These are phyloP conservation scores for Plagiodera versicolora DNA, from an alignment of 2,888 invertebrate genomes.

Conservation along the genomic window DNA sequence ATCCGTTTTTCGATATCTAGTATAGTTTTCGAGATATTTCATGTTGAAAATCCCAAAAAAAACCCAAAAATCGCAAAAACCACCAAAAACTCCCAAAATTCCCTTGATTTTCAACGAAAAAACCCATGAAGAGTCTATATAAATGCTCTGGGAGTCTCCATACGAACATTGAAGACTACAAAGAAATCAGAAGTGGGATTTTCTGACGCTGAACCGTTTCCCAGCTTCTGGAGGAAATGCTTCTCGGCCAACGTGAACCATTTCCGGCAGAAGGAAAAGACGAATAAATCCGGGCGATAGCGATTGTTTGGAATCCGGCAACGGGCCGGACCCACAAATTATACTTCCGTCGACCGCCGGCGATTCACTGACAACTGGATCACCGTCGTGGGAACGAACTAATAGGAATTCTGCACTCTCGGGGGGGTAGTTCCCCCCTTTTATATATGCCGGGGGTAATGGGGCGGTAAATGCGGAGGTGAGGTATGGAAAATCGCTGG, in stretches of 20 bases:
- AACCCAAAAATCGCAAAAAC: too few species aligned
- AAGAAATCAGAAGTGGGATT: too few species aligned
- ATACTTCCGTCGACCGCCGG: slow-evolving; percentile 7
- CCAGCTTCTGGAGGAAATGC: neutral
- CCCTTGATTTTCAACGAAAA: too few species aligned
- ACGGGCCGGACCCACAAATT: slow-evolving; percentile 21
- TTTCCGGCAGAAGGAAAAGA: slow-evolving; percentile 22
- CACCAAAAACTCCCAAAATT: too few species aligned
- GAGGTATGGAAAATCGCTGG: neutral
- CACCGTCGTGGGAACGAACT: slow-evolving; percentile 8
- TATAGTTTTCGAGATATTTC: too few species aligned
- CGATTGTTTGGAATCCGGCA: slow-evolving; percentile 21
- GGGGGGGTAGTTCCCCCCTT: too few species aligned
- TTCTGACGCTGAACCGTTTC: too few species aligned
- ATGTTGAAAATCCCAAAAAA: too few species aligned
- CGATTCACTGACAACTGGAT: slow-evolving; percentile 16
- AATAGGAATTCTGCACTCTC: neutral
- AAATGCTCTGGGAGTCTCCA: too few species aligned
- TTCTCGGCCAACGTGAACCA: slow-evolving; percentile 9
- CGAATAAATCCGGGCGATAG: slow-evolving; percentile 26
- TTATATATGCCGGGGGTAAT: neutral
- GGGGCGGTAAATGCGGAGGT: neutral
- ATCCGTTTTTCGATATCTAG: too few species aligned
- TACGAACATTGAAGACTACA: too few species aligned
- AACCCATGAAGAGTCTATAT: too few species aligned